Evolutionary conservation across 2,113 vertebrate species (phyloP), one percentile per base, ranked within the genome.

Genomic region (Aplodontia rufa): DNA sequence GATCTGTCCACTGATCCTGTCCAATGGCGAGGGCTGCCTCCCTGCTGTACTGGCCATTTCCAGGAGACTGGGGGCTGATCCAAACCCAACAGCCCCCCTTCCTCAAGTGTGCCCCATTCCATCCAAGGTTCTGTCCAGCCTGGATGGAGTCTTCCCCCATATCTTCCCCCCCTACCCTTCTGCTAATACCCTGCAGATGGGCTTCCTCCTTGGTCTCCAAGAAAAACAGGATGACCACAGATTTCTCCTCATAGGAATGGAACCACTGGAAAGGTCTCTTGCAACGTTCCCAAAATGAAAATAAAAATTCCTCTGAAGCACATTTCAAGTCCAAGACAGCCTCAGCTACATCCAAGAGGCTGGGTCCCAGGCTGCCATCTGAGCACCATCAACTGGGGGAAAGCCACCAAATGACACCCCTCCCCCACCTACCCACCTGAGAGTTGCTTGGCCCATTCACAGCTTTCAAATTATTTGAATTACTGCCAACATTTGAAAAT

Each of bases 121-220:
- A 13, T 28, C 82, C 37, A 19, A 30, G 60, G 60, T 45, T 72
- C 79, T 40, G 47, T 95, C 53, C 60, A 90, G 97, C 93, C 95
- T 88, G 97, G 96, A 95, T 90, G 90, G 72, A 79, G 80, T 84
- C 82, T 55, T 45, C 62, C 75, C 76, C 62, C 7, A 9, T 2
- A 3, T n/a, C 17, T 6, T 16, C 69, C 20, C 8, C 40, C 35
- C 1, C 0, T 1, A 16, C 26, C 13, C 49, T 42, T 75, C 74
- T 3, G 35, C 91, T 98, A 98, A 97, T 89, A 97, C 92, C 96
- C 97, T 98, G 88, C 98, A 98, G 97, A 98, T 98, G 98, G 94
- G 93, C 96, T 91, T 98, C 95, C 72, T 93, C 69, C 24, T 94
- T 19, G 37, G 97, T 92, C 97, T 98, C 98, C 98, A 98, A 98